A percentile compares a stretch with the other conserved stretches of the same genome.
Conservation (phyloP, 1,140 invertebrate species). For the Scaptomyza hsui region DNA sequence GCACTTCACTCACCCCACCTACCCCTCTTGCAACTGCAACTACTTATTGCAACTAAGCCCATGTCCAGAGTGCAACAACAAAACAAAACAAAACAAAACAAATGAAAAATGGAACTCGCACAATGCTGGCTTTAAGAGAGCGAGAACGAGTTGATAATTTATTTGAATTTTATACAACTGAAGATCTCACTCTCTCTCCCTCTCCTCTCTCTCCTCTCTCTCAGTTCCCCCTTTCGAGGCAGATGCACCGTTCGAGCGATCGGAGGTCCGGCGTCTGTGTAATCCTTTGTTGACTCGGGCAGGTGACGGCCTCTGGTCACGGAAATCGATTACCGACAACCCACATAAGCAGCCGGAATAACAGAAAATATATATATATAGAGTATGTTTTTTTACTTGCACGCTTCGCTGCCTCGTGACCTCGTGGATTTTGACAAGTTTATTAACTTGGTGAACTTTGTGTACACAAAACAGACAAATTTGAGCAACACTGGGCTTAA, state of each 20-base stretch:
- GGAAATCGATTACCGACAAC: constrained; percentile 44
- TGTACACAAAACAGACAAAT: constrained; percentile 36
- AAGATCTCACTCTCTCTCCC: constrained; percentile 6
- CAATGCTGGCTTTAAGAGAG: constrained; percentile 15
- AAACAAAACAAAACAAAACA: constrained; percentile 52
- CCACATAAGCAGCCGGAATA: constrained; percentile 8
- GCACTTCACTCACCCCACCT: constrained; percentile 58
- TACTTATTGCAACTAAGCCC: constrained; percentile 8
- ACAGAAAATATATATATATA: neutral
- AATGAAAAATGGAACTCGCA: constrained; percentile 76
- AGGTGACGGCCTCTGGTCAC: constrained; percentile 61
- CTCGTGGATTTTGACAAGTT: constrained; percentile 67
- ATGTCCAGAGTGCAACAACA: constrained; percentile 23
- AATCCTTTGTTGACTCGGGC: constrained; percentile 55
- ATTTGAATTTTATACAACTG: constrained; percentile 80
- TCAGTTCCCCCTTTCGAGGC: constrained; percentile 30
- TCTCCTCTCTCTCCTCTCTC: neutral
- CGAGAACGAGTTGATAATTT: constrained; percentile 77
- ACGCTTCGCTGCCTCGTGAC: constrained; percentile 26
- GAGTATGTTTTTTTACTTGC: constrained; percentile 6
- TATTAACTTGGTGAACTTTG: constrained; percentile 61
- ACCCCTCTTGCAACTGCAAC: neutral
- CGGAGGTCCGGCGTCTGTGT: constrained; percentile 12
- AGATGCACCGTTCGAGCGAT: constrained; percentile 24
- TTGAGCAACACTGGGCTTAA: constrained; percentile 6